Evolutionary conservation across 2,888 invertebrate genomes (phyloP).

Genomic region (Metellina segmentata): DNA sequence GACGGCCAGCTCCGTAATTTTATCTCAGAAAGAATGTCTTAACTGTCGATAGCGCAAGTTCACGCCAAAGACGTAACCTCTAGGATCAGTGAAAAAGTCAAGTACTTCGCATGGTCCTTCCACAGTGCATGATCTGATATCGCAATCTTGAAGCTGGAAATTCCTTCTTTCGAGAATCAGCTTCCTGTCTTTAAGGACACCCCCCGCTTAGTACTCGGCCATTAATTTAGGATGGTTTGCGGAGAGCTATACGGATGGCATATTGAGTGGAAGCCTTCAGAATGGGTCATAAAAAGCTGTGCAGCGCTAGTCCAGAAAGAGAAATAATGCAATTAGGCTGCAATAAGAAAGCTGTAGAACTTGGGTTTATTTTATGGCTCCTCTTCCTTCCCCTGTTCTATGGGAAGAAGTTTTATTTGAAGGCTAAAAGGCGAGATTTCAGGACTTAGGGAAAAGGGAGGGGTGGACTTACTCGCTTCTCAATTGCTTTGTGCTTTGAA

Average conservation of each 20-base stretch:
- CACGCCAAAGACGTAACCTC: not conserved
- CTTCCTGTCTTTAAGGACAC: conserved; percentile 47
- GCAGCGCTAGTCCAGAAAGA: not conserved
- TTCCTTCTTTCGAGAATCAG: conserved; percentile 1
- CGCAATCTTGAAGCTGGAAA: conserved; percentile 6
- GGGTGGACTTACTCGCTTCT: no score
- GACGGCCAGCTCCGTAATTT: not conserved
- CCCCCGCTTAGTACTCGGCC: conserved; percentile 15
- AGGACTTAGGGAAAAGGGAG: not conserved
- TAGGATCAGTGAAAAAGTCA: conserved; percentile 8
- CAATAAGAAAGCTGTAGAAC: conserved; percentile 35
- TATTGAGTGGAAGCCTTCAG: conserved; percentile 43
- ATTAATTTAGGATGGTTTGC: conserved; percentile 45
- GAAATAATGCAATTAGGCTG: conserved; percentile 63
- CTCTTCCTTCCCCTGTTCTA: not conserved
- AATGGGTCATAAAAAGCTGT: conserved; percentile 49
- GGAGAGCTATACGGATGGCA: conserved; percentile 17
- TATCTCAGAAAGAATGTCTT: not conserved
- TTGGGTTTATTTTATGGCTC: conserved; percentile 20
- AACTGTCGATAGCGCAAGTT: not conserved
- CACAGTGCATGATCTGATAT: conserved; percentile 2
- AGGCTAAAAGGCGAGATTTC: conserved; percentile 13
- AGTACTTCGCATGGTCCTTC: not conserved
- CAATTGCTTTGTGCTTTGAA: no score
- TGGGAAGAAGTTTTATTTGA: conserved; percentile 2